Conservation (phyloP, 2,888 invertebrate species). For the Xylota segnis region DNA sequence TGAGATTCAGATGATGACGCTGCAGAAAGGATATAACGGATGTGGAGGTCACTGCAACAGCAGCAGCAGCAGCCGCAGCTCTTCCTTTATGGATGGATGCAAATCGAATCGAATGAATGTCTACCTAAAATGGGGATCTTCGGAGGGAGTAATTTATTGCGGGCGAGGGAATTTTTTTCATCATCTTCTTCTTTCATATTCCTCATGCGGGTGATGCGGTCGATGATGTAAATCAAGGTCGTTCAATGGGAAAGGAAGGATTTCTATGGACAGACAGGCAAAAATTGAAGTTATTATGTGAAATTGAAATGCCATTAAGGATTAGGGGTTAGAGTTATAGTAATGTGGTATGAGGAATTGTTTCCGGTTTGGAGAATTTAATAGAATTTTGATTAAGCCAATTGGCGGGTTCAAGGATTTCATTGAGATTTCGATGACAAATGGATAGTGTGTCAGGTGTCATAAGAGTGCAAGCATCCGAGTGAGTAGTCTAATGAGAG, state of each 20-base stretch:
- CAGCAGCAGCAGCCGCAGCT: too few relatives aligned
- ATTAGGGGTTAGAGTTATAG: constrained; percentile 28
- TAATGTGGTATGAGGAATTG: constrained; percentile 65
- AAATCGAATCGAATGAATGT: constrained; percentile 63
- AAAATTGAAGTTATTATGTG: constrained; percentile 26
- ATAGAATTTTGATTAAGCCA: not conserved
- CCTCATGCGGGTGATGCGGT: constrained; percentile 18
- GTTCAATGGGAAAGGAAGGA: constrained; percentile 38
- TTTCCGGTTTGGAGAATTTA: constrained; percentile 31
- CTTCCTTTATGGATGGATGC: constrained; percentile 47
- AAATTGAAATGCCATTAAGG: constrained; percentile 56
- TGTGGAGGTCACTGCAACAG: constrained; percentile 30
- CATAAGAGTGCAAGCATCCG: too few relatives aligned
- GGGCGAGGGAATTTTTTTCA: constrained; percentile 40
- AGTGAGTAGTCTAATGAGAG: too few relatives aligned
- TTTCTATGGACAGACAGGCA: constrained; percentile 19
- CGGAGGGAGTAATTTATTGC: constrained; percentile 44
- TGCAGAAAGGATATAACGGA: constrained; percentile 48
- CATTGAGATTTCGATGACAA: not conserved
- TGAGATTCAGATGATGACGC: constrained; percentile 53
- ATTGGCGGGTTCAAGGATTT: not conserved
- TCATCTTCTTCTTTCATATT: not conserved
- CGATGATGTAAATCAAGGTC: constrained; percentile 61
- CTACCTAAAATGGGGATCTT: not conserved
- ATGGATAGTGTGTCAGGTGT: too few relatives aligned